Evolutionary conservation across 1,140 invertebrate genomes (phyloP).

Genomic region (Aplysia californica): DNA sequence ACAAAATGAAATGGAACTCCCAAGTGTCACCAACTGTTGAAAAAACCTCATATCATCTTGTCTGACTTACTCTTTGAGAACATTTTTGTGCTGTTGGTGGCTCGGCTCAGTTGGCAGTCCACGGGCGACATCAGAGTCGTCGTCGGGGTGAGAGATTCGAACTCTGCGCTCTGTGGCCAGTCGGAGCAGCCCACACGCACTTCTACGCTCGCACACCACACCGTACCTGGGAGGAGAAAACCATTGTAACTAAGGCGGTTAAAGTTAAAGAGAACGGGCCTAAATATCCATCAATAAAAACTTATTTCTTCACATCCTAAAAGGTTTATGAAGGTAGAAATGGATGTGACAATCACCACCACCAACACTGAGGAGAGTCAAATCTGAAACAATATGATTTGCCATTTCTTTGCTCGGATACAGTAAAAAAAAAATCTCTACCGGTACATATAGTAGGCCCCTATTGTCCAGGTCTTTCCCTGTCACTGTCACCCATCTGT

Average conservation of each 20-base stretch:
- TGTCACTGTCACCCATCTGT: no score
- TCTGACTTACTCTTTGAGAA: constrained; percentile 48
- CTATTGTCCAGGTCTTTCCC: no score
- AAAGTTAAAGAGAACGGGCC: background rate
- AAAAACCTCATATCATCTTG: no score
- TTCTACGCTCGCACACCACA: constrained; percentile 56
- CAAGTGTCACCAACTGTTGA: no score
- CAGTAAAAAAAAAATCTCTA: no score
- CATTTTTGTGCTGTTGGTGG: constrained; percentile 46
- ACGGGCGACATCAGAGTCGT: constrained; percentile 50
- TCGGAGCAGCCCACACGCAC: constrained; percentile 57
- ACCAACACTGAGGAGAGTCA: background rate
- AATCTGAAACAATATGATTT: background rate
- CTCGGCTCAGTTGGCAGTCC: constrained; percentile 42
- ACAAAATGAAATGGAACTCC: background rate
- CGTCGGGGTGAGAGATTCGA: constrained; percentile 44
- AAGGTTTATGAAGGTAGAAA: no score
- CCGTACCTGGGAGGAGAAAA: constrained; percentile 39
- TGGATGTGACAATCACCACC: background rate
- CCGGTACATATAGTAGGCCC: no score
- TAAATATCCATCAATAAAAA: background rate
- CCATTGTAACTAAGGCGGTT: background rate
- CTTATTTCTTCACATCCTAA: background rate
- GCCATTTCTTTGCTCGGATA: background rate
- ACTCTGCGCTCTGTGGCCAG: constrained; percentile 52